Percentiles rank a stretch among this genome's conserved stretches.
Conservation (phyloP, 2,888 invertebrate genomes). For the Temnothorax unifasciatus region DNA sequence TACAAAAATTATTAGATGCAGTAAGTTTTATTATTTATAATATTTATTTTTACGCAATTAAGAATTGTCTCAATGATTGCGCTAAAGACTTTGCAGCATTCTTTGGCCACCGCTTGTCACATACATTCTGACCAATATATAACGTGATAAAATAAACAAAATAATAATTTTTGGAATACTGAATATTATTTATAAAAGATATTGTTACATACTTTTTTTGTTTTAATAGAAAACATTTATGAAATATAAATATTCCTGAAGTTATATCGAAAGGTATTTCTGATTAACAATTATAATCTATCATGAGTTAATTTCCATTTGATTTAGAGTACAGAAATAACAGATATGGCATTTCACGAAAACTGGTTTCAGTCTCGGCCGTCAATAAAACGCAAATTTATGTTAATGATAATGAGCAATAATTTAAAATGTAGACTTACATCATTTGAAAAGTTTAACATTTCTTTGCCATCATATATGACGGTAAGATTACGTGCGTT, state of each 20-base stretch:
- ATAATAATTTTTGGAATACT: neutral
- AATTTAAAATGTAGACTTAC: constrained; percentile 70
- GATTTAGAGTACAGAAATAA: constrained; percentile 71
- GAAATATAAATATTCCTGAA: neutral
- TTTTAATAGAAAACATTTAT: neutral
- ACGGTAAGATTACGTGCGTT: constrained; percentile 63
- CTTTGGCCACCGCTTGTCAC: neutral
- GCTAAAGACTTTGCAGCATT: neutral
- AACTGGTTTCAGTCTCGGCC: constrained; percentile 67
- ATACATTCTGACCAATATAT: neutral
- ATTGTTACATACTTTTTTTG: neutral
- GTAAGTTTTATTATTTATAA: constrained; percentile 63
- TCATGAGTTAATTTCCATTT: neutral
- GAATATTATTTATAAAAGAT: constrained; percentile 3
- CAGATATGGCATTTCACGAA: constrained; percentile 72
- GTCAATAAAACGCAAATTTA: constrained; percentile 56
- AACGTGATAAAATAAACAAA: neutral
- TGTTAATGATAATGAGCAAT: constrained; percentile 63
- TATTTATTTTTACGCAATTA: neutral
- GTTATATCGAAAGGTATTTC: neutral
- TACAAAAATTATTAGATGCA: constrained; percentile 75
- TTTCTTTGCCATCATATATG: constrained; percentile 73
- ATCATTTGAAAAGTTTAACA: constrained; percentile 64
- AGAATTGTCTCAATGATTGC: neutral
- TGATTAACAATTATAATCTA: neutral